Base-by-base conservation (phyloP, 2,113 vertebrate genomes). In the Centrocercus urophasianus region DNA sequence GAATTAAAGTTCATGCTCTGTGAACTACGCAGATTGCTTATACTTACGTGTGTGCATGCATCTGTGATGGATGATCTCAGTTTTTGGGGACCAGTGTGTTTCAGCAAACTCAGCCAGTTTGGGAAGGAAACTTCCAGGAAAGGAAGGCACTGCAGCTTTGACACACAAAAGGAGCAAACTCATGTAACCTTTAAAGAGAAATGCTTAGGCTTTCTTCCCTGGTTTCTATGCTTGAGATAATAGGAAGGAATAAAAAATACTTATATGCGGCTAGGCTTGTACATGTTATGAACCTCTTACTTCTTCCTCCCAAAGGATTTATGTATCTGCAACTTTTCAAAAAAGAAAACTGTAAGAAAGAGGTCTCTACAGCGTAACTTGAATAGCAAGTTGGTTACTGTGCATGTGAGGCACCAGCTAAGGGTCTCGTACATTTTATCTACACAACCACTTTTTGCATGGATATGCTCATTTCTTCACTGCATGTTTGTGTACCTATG, bases 1-100 rank as follows among this genome's bases (percentile, higher is more conserved):
- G 91, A 83, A 94, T 84, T 56, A 95, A 95, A 94, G 90, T 91
- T 95, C 93, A 84, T 94, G 84, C 78, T 91, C 93, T 76, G 79
- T 72, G 74, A 88, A 94, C 73, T 90, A 88, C 94, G 85, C 43
- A 50, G 27, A 50, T 38, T 71, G 22, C 64, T 45, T 70, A 21
- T 18, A 11, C 22, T 60, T 54, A 5, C 2, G 1, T 15, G 32
- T 45, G 45, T 92, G 40, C 21, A 5, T 83, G 79, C 14, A 27
- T 25, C 27, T 27, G 2, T 14, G 48, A 52, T 24, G 18, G 30
- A 45, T 63, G 28, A 59, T 34, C 3, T 19, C 74, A 6, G 47
- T 84, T 88, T n/a, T 19, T 45, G 32, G 43, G 13, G 75, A 16
- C 11, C 27, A 4, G 13, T 52, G 30, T 24, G 22, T 77, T 93